phyloP scores from a whole-genome alignment of 2,113 vertebrate genomes.

The Petroica traversi region DNA sequence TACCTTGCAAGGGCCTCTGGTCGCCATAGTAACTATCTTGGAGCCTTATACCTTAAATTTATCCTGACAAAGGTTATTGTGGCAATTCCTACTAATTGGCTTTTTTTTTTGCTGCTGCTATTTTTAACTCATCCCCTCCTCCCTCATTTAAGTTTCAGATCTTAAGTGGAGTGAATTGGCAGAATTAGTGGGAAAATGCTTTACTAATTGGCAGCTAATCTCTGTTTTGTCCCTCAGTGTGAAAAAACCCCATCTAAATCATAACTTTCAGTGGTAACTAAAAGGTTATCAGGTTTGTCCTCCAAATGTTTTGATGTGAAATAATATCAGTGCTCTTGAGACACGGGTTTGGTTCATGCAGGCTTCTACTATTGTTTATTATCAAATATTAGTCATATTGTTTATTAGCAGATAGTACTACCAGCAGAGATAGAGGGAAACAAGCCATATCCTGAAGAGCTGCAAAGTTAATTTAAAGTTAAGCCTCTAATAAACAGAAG shows the following conservation, averaged over 20 bases:
- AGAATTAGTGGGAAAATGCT: background rate
- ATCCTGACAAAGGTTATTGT: slow-evolving; percentile 70
- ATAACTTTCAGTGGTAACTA: background rate
- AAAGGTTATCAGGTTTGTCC: background rate
- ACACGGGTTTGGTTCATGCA: background rate
- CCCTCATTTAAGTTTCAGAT: background rate
- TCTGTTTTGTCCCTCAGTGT: background rate
- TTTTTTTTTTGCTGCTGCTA: background rate
- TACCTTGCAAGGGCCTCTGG: slow-evolving; percentile 44
- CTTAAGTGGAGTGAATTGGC: slow-evolving; percentile 3
- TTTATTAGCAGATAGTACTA: background rate
- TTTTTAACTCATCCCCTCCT: slow-evolving; percentile 44
- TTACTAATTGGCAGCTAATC: background rate
- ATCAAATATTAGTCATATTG: background rate
- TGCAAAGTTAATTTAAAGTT: slow-evolving; percentile 4
- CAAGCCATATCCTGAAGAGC: background rate
- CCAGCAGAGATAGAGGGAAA: background rate
- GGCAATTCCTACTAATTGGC: slow-evolving; percentile 63
- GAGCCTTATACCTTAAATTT: slow-evolving; percentile 63
- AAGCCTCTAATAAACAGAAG: background rate
- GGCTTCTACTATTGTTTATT: background rate
- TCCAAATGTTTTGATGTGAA: background rate
- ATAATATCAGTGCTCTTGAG: background rate
- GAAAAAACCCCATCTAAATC: background rate
- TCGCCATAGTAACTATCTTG: slow-evolving; percentile 67